Conservation (phyloP, 2,888 invertebrate genomes). For the Tortrix viridana region DNA sequence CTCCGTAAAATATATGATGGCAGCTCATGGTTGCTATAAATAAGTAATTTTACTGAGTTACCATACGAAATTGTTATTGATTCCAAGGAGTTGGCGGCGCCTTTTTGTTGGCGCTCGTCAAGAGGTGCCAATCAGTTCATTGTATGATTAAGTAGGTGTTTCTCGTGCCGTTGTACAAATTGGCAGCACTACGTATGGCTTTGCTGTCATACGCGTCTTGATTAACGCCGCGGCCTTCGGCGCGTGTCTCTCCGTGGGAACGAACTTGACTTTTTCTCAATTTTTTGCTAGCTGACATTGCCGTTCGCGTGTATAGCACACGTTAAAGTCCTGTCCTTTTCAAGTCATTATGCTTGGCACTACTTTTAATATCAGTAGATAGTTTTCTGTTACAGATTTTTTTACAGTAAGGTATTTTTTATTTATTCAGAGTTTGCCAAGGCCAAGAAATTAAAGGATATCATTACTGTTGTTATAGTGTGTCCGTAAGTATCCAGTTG, state of each 20-base stretch:
- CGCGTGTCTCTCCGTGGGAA: slow-evolving; percentile 60
- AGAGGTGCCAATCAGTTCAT: slow-evolving; percentile 56
- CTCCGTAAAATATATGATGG: slow-evolving; percentile 50
- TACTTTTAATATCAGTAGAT: background rate
- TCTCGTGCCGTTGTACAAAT: slow-evolving; percentile 53
- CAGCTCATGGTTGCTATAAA: slow-evolving; percentile 48
- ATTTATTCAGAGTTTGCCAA: too few relatives aligned
- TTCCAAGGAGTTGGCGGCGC: slow-evolving; percentile 41
- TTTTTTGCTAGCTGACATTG: slow-evolving; percentile 48
- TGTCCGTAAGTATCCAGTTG: background rate
- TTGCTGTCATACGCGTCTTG: slow-evolving; percentile 53
- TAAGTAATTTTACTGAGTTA: slow-evolving; percentile 54
- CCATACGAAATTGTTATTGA: slow-evolving; percentile 42
- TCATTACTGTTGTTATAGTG: too few relatives aligned
- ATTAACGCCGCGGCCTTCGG: slow-evolving; percentile 58
- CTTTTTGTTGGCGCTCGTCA: slow-evolving; percentile 55
- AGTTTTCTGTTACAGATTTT: background rate
- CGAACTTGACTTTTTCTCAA: slow-evolving; percentile 60
- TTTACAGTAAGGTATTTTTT: too few relatives aligned
- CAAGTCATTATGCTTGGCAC: background rate
- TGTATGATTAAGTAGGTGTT: slow-evolving; percentile 61
- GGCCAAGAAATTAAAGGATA: too few relatives aligned
- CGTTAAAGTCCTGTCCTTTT: background rate
- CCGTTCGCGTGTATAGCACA: slow-evolving; percentile 13
- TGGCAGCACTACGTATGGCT: slow-evolving; percentile 52